Evolutionary conservation across 2,888 invertebrate genomes (phyloP).

Genomic region (Pyrochroa serraticornis): DNA sequence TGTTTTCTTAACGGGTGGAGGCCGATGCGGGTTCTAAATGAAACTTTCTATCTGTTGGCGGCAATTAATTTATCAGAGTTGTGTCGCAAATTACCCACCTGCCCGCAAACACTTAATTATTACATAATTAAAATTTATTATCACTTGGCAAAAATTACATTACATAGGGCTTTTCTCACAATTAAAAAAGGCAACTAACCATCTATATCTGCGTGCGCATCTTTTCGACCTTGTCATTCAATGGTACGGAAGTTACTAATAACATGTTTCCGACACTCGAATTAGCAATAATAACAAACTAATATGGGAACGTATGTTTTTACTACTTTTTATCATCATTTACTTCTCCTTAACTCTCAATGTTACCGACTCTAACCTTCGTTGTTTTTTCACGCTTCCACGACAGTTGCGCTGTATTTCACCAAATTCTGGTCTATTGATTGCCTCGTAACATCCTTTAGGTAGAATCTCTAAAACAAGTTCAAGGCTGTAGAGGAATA

Average conservation of each 20-base stretch:
- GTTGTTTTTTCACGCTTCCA: too few species aligned
- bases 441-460: too few species aligned
- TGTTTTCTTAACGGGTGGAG: neutral
- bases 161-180: conserved; percentile 2
- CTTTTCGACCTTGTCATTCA: conserved; percentile 47
- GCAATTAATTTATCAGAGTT: conserved; percentile 4
- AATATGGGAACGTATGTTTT: conserved; percentile 46
- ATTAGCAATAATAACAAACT: conserved; percentile 49
- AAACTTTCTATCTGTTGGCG: conserved; percentile 23
- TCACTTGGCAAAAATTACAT: conserved; percentile 6
- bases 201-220: conserved; percentile 36
- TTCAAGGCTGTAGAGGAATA: too few species aligned
- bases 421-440: too few species aligned
- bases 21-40: conserved; percentile 1
- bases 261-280: conserved; percentile 53
- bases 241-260: conserved; percentile 53
- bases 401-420: too few species aligned
- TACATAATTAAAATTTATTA: conserved; percentile 15
- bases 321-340: conserved; percentile 32
- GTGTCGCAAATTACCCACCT: conserved; percentile 19
- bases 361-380: conserved; percentile 14
- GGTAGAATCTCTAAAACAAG: too few species aligned
- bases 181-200: conserved; percentile 15
- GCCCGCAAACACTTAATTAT: conserved; percentile 15
- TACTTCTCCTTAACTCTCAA: conserved; percentile 20